Conservation (phyloP, 2,888 invertebrate genomes). For the Xylota segnis region DNA sequence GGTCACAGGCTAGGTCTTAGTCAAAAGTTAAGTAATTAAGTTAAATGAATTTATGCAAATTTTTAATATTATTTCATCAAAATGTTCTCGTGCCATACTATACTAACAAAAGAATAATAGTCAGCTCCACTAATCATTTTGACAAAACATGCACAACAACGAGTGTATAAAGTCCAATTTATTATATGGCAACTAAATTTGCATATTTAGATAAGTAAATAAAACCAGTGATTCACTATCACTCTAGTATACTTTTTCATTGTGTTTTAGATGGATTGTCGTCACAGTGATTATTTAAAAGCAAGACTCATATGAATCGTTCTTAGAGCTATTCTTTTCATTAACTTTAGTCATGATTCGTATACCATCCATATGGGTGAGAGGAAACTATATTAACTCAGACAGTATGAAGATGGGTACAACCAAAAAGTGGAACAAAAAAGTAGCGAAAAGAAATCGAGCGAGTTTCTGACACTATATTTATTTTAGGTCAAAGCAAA, state of each 20-base stretch:
- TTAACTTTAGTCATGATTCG: no score
- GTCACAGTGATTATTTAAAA: background rate
- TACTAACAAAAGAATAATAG: background rate
- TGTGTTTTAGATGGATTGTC: background rate
- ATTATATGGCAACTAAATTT: background rate
- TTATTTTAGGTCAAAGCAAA: no score
- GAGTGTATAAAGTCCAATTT: background rate
- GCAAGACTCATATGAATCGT: background rate
- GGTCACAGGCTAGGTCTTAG: background rate
- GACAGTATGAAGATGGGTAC: no score
- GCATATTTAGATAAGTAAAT: background rate
- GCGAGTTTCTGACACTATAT: no score
- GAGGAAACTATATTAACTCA: no score
- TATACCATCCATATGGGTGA: no score
- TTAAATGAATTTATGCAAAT: background rate
- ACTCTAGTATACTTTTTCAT: background rate
- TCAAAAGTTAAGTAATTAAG: background rate
- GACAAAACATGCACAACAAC: background rate
- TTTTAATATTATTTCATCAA: background rate
- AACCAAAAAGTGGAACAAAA: no score
- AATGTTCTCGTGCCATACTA: background rate
- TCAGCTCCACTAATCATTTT: background rate
- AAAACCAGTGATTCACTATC: background rate
- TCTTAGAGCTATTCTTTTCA: background rate
- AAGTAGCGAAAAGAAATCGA: no score